Percentiles rank a stretch among this genome's conserved stretches.
Evolutionary conservation across 2,113 vertebrate species (phyloP).

Genomic region (Beaufortia kweichowensis): DNA sequence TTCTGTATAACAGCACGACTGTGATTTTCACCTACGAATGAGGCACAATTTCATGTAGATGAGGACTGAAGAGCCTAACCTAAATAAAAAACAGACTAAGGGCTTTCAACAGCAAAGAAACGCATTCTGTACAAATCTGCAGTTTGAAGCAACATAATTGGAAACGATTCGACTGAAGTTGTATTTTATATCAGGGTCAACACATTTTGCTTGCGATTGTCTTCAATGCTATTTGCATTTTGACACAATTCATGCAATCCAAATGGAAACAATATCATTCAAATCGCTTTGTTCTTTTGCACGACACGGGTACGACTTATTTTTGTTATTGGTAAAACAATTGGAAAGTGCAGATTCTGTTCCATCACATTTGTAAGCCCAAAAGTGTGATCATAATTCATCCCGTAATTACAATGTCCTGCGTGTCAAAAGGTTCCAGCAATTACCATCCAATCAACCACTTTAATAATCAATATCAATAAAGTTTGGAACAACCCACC

Average conservation of each 20-base stretch:
- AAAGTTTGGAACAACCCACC: slow-evolving; percentile 39
- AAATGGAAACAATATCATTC: slow-evolving; percentile 41
- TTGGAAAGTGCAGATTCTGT: not conserved
- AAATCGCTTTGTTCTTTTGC: slow-evolving; percentile 42
- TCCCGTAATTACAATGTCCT: slow-evolving; percentile 38
- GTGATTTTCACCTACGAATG: too few species aligned
- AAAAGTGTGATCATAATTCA: slow-evolving; percentile 35
- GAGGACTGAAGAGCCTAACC: too few species aligned
- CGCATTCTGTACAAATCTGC: not conserved
- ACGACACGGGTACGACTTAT: not conserved
- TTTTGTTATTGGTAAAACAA: slow-evolving; percentile 34
- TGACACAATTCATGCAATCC: slow-evolving; percentile 30
- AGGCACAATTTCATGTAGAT: too few species aligned
- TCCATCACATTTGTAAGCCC: not conserved
- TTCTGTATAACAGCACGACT: too few species aligned
- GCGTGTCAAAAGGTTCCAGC: slow-evolving; percentile 46
- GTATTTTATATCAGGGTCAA: not conserved
- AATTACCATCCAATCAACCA: slow-evolving; percentile 50
- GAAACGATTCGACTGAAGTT: not conserved
- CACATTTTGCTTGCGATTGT: not conserved
- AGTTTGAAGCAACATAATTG: slow-evolving; percentile 5
- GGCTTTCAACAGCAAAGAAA: not conserved
- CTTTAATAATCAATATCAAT: slow-evolving; percentile 60
- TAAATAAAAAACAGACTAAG: not conserved
- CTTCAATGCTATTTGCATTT: not conserved